Percentiles rank a stretch among this genome's conserved stretches.
Conservation (phyloP, 2,888 invertebrate species). For the Phlogophora meticulosa region DNA sequence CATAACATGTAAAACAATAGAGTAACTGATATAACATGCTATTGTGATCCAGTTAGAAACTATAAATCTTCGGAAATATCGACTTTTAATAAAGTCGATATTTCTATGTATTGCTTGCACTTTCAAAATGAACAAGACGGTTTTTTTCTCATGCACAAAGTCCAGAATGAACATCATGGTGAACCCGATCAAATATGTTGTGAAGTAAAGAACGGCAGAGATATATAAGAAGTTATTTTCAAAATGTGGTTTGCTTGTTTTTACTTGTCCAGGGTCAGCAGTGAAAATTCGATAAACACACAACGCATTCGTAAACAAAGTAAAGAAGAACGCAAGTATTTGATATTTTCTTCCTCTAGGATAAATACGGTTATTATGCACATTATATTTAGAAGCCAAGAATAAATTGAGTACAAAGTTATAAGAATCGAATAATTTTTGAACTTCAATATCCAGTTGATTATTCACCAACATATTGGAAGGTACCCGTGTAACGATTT, state of each 20-base stretch:
- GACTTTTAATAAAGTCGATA: background rate
- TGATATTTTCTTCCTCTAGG: background rate
- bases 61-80: too few relatives aligned
- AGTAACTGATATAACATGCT: background rate
- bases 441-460: conserved; percentile 6
- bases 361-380: conserved; percentile 1
- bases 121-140: conserved; percentile 14
- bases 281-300: background rate
- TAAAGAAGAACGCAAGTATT: background rate
- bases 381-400: conserved; percentile 15
- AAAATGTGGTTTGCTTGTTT: background rate
- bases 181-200: conserved; percentile 4
- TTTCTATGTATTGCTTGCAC: conserved; percentile 14
- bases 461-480: background rate
- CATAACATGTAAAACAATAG: background rate
- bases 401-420: conserved; percentile 11
- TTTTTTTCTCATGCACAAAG: background rate
- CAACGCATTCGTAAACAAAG: background rate
- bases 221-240: background rate
- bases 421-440: background rate
- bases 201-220: background rate
- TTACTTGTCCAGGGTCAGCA: background rate
- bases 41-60: conserved; percentile 27
- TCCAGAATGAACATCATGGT: background rate
- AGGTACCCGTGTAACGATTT: too few relatives aligned